Percentiles rank a stretch among this genome's conserved stretches.
Evolutionary conservation across 2,113 vertebrate species (phyloP).

Genomic region (Thunnus maccoyii): DNA sequence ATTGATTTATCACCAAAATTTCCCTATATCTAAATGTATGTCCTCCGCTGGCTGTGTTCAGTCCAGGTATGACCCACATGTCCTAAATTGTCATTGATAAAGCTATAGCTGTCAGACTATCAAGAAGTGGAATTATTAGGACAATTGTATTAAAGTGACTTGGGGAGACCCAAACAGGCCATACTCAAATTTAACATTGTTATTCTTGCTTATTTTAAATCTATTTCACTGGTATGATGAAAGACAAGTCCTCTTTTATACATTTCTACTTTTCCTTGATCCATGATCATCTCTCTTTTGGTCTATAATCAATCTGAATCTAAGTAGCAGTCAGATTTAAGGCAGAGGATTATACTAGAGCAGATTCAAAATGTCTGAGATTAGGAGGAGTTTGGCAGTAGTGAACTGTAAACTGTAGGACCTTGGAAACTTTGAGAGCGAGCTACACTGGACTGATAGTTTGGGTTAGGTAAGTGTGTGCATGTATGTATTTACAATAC

Average conservation of each 20-base stretch:
- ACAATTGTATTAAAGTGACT: too few relatives aligned
- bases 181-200: too few relatives aligned
- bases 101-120: neutral
- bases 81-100: neutral
- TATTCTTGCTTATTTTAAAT: neutral
- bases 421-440: constrained; percentile 26
- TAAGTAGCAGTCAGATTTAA: constrained; percentile 39
- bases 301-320: constrained; percentile 52
- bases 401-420: neutral
- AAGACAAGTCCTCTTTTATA: neutral
- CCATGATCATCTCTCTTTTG: constrained; percentile 33
- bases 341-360: constrained; percentile 54
- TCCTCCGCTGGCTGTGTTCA: neutral
- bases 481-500: constrained; percentile 18
- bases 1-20: constrained; percentile 1
- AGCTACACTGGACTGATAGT: neutral
- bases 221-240: neutral
- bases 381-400: constrained; percentile 54
- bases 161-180: too few relatives aligned
- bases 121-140: neutral
- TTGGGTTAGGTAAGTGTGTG: neutral
- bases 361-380: constrained; percentile 55
- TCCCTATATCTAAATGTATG: neutral
- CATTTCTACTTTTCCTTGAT: constrained; percentile 16
- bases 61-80: neutral